phyloP scores from a whole-genome alignment of 2,888 invertebrate genomes.

The Lysandra bellargus region DNA sequence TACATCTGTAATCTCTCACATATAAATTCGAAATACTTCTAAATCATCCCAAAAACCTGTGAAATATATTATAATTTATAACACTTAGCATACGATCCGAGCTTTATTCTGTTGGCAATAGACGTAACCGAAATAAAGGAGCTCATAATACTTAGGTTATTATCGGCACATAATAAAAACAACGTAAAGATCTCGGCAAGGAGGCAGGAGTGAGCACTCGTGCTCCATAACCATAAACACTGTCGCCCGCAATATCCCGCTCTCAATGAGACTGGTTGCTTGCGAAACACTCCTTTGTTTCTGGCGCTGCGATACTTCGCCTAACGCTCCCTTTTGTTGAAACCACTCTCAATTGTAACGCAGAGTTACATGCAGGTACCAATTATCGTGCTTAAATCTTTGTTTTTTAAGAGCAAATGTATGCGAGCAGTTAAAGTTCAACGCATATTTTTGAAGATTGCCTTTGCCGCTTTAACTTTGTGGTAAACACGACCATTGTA shows the following conservation, averaged over 20 bases:
- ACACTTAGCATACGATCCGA: conserved; percentile 8
- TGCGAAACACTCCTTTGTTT: conserved; percentile 71
- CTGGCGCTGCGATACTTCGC: conserved; percentile 69
- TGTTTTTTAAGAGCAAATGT: neutral
- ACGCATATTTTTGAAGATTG: neutral
- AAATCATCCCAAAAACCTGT: neutral
- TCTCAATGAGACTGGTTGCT: conserved; percentile 69
- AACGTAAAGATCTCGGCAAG: conserved; percentile 66
- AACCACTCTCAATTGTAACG: conserved; percentile 65
- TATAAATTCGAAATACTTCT: neutral
- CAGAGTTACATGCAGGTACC: conserved; percentile 34
- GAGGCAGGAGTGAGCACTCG: conserved; percentile 50
- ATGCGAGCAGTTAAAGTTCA: neutral
- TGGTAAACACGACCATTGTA: neutral
- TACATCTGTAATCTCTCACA: neutral
- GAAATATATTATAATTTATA: neutral
- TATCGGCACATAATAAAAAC: conserved; percentile 50
- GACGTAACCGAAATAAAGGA: conserved; percentile 34
- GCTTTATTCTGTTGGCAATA: conserved; percentile 13
- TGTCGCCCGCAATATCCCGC: conserved; percentile 69
- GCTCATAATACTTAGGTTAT: conserved; percentile 39
- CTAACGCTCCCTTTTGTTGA: conserved; percentile 75
- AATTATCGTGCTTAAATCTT: conserved; percentile 31
- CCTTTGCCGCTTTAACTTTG: neutral
- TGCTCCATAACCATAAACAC: conserved; percentile 73